Evolutionary conservation across 2,888 invertebrate species (phyloP).

Genomic region (Eupithecia tripunctaria): DNA sequence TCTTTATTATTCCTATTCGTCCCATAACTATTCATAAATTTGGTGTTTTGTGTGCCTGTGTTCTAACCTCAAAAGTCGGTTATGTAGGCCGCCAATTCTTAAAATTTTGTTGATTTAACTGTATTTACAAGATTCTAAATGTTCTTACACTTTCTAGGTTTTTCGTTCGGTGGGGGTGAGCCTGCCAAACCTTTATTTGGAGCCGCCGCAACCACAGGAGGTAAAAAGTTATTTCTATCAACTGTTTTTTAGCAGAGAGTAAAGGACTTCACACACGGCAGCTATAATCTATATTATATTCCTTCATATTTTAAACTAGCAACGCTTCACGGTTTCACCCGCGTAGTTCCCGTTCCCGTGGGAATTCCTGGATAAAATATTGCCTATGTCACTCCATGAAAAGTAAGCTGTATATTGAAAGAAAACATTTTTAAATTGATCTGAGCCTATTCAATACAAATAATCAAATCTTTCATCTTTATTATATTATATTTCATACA

Average conservation of each 20-base stretch:
- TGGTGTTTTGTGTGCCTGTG: neutral
- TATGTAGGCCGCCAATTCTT: neutral
- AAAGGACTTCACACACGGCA: too few relatives aligned
- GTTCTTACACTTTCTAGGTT: slow-evolving; percentile 55
- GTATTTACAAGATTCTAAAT: neutral
- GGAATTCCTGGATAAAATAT: too few relatives aligned
- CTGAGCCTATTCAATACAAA: too few relatives aligned
- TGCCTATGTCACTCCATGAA: too few relatives aligned
- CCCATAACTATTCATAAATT: neutral
- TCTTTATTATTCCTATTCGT: neutral
- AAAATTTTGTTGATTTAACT: neutral
- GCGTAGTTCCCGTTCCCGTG: too few relatives aligned
- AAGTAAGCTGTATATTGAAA: too few relatives aligned
- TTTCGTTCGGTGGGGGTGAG: slow-evolving; percentile 75
- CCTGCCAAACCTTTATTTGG: slow-evolving; percentile 67
- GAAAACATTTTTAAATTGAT: too few relatives aligned
- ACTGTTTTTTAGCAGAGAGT: neutral
- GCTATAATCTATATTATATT: too few relatives aligned
- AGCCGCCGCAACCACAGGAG: slow-evolving; percentile 23
- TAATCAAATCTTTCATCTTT: too few relatives aligned
- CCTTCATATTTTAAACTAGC: too few relatives aligned
- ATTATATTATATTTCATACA: too few relatives aligned
- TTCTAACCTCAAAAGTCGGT: slow-evolving; percentile 9
- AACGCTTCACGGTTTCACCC: too few relatives aligned
- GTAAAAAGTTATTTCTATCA: slow-evolving; percentile 16